Percentiles rank a stretch among this genome's conserved stretches.
Conservation (phyloP, 2,888 invertebrate genomes). For the Cryptophagus acutangulus region DNA sequence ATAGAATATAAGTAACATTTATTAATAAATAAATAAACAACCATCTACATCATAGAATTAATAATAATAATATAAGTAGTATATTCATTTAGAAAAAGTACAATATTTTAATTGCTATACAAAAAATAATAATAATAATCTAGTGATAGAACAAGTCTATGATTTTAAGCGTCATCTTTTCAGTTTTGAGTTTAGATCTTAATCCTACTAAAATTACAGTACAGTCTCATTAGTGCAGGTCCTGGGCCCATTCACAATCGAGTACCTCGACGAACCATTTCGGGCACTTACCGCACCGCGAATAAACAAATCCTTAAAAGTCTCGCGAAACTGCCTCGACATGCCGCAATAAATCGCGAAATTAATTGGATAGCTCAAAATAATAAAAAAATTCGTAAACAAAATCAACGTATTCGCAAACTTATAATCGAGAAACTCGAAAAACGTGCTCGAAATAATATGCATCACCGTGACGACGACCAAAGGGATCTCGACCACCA, state of each 20-base stretch:
- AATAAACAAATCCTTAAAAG: slow-evolving; percentile 81
- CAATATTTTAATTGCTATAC: too few species aligned
- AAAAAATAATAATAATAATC: too few species aligned
- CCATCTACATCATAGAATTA: too few species aligned
- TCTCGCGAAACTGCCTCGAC: slow-evolving; percentile 90
- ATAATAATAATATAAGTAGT: too few species aligned
- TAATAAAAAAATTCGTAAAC: slow-evolving; percentile 86
- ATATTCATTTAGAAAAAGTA: too few species aligned
- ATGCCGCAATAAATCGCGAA: slow-evolving; percentile 96
- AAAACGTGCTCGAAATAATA: slow-evolving; percentile 67
- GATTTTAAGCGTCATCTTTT: slow-evolving; percentile 29
- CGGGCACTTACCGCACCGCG: slow-evolving; percentile 55
- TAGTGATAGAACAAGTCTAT: slow-evolving; percentile 23
- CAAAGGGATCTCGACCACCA: slow-evolving; percentile 77
- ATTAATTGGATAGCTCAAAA: slow-evolving; percentile 87
- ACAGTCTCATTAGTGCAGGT: slow-evolving; percentile 83
- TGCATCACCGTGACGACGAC: slow-evolving; percentile 79
- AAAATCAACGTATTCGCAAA: slow-evolving; percentile 73
- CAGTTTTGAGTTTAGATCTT: slow-evolving; percentile 11
- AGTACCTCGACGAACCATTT: slow-evolving; percentile 71
- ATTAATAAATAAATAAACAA: too few species aligned
- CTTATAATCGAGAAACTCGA: slow-evolving; percentile 69
- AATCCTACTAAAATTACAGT: slow-evolving; percentile 48
- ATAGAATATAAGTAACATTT: too few species aligned
- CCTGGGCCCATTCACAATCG: slow-evolving; percentile 74